Conservation (phyloP, 2,797 vertebrate genomes). For the Jordanella pulchra region DNA sequence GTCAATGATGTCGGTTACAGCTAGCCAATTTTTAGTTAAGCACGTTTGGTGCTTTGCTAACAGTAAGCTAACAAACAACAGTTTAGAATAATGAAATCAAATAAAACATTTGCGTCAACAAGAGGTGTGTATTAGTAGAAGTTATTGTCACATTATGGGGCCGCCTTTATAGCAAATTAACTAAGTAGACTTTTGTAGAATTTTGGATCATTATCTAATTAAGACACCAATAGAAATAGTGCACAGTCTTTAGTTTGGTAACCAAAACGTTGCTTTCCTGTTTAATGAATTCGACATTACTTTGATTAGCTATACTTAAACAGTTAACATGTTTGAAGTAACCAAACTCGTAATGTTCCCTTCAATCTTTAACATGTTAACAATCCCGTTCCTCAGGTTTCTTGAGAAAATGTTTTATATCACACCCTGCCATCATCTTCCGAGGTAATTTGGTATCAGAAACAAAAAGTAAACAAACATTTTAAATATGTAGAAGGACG, state of each 20-base stretch:
- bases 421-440: too few species aligned
- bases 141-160: too few species aligned
- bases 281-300: not conserved
- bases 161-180: not conserved
- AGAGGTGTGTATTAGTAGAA: fast-evolving
- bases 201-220: not conserved
- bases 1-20: slow-evolving; percentile 29
- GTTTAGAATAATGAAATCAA: not conserved
- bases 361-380: not conserved
- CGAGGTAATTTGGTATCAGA: too few species aligned
- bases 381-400: not conserved
- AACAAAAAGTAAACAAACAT: too few species aligned
- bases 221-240: not conserved
- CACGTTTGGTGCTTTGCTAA: slow-evolving; percentile 31
- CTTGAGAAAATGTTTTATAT: too few species aligned
- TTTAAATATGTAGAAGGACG: too few species aligned
- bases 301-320: not conserved
- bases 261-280: not conserved
- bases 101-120: too few species aligned
- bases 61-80: slow-evolving; percentile 18
- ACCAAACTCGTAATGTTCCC: too few species aligned
- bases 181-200: not conserved
- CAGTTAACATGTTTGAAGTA: not conserved
- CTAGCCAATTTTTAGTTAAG: slow-evolving; percentile 22
- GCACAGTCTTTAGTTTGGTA: not conserved